phyloP scores from a whole-genome alignment of 2,113 vertebrate genomes.

The Malurus melanocephalus region DNA sequence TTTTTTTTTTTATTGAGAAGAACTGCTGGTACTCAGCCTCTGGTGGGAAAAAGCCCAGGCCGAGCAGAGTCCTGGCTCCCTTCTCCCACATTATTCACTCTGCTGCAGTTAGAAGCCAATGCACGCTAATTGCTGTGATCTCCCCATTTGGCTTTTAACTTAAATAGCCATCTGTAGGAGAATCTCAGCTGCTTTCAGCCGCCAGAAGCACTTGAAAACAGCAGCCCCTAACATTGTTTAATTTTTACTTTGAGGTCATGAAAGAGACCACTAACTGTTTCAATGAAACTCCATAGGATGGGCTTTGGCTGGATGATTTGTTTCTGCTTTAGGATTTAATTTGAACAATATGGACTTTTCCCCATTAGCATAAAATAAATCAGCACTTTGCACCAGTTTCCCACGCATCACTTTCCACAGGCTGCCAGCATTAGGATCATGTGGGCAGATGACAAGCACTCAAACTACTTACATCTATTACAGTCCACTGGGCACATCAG shows the following conservation, averaged over 20 bases:
- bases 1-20: not conserved
- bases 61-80: not conserved
- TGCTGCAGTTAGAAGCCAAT: constrained; percentile 32
- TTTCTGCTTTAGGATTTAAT: constrained; percentile 57
- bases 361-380: constrained; percentile 54
- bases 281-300: constrained; percentile 53
- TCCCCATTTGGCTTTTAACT: constrained; percentile 48
- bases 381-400: constrained; percentile 44
- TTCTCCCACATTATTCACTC: constrained; percentile 33
- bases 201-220: constrained; percentile 54
- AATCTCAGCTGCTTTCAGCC: constrained; percentile 36
- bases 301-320: constrained; percentile 25
- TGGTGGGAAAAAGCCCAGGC: constrained; percentile 27
- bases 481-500: constrained; percentile 8
- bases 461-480: not conserved
- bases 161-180: constrained; percentile 33
- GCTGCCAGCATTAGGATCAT: constrained; percentile 8
- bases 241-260: constrained; percentile 48
- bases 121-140: constrained; percentile 29
- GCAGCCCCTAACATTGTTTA: constrained; percentile 41
- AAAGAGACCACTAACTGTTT: constrained; percentile 51
- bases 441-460: constrained; percentile 30
- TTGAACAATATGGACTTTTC: constrained; percentile 57
- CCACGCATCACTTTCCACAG: constrained; percentile 53
- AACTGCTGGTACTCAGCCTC: constrained; percentile 4